These are phyloP conservation scores for Trichogramma pretiosum DNA, from an alignment of 1,140 invertebrate genomes.

Conservation along the genomic window DNA sequence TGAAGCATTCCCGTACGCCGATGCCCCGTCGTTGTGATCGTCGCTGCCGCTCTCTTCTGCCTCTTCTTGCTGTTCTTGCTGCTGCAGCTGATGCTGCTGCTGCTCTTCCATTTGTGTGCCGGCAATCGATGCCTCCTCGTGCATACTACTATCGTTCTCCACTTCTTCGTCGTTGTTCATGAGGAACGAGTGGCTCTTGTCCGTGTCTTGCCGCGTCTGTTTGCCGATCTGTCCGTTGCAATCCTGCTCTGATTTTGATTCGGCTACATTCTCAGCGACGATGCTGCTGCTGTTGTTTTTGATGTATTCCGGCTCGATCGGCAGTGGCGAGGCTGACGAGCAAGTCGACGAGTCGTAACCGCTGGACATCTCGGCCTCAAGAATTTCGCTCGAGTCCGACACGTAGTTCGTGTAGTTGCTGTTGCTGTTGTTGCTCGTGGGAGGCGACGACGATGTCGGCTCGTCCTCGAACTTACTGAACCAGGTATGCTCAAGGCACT, in stretches of 20 bases:
- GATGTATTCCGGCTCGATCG: no score
- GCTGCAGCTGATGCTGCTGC: no score
- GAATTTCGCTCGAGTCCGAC: slow-evolving; percentile 3
- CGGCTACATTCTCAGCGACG: no score
- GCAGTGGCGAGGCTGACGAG: neutral
- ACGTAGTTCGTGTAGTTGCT: neutral
- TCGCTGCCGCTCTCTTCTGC: neutral
- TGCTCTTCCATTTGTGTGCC: no score
- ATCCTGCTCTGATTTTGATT: no score
- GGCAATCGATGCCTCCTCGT: no score
- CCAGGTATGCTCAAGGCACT: slow-evolving; percentile 59
- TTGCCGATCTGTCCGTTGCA: no score
- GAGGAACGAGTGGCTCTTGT: no score
- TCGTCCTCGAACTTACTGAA: slow-evolving; percentile 36
- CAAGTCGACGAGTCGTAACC: neutral
- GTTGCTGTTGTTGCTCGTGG: neutral
- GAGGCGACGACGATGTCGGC: slow-evolving; percentile 17
- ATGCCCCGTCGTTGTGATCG: slow-evolving; percentile 2
- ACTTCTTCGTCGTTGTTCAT: neutral
- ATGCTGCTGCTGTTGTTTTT: no score
- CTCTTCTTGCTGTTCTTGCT: no score
- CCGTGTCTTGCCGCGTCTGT: no score
- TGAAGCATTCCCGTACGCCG: slow-evolving; percentile 20
- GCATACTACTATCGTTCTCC: no score
- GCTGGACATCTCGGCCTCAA: slow-evolving; percentile 2